These are phyloP conservation scores for Myoxocephalus aenaeus DNA, from an alignment of 2,797 vertebrate genomes.

Conservation along the genomic window DNA sequence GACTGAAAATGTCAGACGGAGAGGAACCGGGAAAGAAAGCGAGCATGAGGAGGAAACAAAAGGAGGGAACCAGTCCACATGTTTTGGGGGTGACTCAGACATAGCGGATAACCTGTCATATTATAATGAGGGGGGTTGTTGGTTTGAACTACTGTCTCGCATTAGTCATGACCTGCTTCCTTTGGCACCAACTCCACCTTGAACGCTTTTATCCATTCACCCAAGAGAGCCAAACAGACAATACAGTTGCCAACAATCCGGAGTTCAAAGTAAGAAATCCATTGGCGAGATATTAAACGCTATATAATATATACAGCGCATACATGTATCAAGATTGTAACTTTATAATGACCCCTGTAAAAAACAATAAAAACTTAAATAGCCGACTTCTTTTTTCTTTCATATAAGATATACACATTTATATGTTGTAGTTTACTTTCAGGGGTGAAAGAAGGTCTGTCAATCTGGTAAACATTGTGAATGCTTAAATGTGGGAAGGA, in stretches of 20 bases:
- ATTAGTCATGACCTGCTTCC: slow-evolving; percentile 60
- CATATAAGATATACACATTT: slow-evolving; percentile 3
- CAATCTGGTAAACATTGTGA: neutral
- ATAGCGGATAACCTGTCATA: slow-evolving; percentile 42
- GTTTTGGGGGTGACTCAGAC: slow-evolving; percentile 40
- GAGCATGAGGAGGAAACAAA: slow-evolving; percentile 56
- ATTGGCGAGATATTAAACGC: slow-evolving; percentile 36
- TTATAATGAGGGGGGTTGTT: slow-evolving; percentile 30
- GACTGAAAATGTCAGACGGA: slow-evolving; percentile 79
- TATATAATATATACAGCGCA: neutral
- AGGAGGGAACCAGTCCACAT: slow-evolving; percentile 39
- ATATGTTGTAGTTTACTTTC: neutral
- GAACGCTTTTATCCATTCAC: slow-evolving; percentile 25
- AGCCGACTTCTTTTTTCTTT: slow-evolving; percentile 30
- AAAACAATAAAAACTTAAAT: slow-evolving; percentile 34
- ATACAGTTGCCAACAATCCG: slow-evolving; percentile 34
- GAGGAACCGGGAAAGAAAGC: slow-evolving; percentile 51
- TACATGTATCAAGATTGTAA: neutral
- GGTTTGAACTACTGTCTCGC: slow-evolving; percentile 35
- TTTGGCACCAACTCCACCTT: slow-evolving; percentile 34
- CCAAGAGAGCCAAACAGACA: slow-evolving; percentile 29
- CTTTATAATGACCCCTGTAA: neutral
- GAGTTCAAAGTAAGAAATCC: slow-evolving; percentile 31
- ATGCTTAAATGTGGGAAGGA: neutral
- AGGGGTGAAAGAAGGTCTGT: neutral